phyloP scores from a whole-genome alignment of 1,140 invertebrate species.

The Camponotus pennsylvanicus region DNA sequence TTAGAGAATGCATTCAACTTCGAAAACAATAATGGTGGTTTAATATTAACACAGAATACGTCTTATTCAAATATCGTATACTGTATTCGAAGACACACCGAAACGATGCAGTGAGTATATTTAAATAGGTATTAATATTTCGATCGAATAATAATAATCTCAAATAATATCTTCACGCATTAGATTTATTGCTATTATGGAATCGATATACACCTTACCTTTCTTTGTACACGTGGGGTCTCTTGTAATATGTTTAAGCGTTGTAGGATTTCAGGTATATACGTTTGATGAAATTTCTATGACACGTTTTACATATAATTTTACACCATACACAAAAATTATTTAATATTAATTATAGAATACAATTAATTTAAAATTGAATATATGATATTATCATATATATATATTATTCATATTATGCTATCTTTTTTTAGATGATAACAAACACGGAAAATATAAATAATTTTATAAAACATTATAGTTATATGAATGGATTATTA shows the following conservation, averaged over 20 bases:
- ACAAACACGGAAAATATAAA: not conserved
- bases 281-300: not conserved
- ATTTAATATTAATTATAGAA: not conserved
- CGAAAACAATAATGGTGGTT: not conserved
- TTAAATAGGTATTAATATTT: not conserved
- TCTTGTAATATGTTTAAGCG: no score
- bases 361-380: not conserved
- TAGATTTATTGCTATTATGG: constrained; percentile 5
- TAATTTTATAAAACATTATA: not conserved
- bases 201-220: no score
- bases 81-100: constrained; percentile 8
- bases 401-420: not conserved
- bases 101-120: constrained; percentile 32
- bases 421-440: not conserved
- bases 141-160: not conserved
- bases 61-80: constrained; percentile 23
- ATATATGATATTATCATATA: constrained; percentile 3
- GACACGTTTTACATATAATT: not conserved
- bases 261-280: no score
- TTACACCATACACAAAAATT: not conserved
- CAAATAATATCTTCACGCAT: not conserved
- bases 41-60: not conserved
- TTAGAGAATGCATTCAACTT: constrained; percentile 18
- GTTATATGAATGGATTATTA: not conserved
- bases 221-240: no score